Conservation (phyloP, 1,140 invertebrate species). For the Neodiprion fabricii region DNA sequence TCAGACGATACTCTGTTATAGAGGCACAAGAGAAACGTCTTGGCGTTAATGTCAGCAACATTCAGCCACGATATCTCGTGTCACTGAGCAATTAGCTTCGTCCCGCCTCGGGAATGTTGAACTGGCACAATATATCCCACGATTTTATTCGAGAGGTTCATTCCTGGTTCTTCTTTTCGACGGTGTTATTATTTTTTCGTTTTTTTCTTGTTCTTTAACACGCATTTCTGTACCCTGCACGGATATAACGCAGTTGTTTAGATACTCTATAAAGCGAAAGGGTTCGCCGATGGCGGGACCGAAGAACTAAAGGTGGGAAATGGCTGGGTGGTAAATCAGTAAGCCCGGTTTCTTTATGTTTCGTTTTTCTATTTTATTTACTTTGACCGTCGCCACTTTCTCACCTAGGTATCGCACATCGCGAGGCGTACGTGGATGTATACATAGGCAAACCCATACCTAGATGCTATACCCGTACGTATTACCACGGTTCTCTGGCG, state of each 20-base stretch:
- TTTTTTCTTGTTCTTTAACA: background rate
- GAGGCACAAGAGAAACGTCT: background rate
- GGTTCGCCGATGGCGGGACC: background rate
- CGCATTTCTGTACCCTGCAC: background rate
- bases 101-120: background rate
- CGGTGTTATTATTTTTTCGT: background rate
- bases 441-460: background rate
- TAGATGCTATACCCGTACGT: background rate
- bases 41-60: background rate
- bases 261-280: background rate
- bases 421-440: background rate
- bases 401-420: background rate
- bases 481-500: background rate
- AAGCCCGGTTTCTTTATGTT: background rate
- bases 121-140: background rate
- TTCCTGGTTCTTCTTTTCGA: background rate
- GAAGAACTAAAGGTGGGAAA: background rate
- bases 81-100: background rate
- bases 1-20: background rate
- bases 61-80: background rate
- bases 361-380: background rate
- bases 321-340: background rate
- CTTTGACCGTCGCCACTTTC: background rate
- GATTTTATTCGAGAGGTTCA: background rate
- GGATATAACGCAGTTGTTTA: background rate